phyloP scores from a whole-genome alignment of 1,140 invertebrate genomes.

The Propsilocerus akamusi region DNA sequence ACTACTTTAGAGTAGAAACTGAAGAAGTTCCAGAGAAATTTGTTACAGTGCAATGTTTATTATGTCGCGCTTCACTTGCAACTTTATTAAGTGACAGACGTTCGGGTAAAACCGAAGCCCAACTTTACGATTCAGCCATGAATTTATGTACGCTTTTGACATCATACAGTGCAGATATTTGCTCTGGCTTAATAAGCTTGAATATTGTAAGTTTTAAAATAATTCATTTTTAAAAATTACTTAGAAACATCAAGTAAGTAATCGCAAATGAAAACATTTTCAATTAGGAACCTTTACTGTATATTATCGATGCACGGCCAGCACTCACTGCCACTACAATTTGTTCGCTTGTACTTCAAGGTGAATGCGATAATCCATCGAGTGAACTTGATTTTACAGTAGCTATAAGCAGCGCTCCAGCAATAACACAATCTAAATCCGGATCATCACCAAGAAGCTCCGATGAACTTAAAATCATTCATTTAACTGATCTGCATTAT shows the following conservation, averaged over 20 bases:
- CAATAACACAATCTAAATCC: conserved; percentile 1
- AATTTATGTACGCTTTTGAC: not conserved
- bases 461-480: conserved; percentile 34
- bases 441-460: not conserved
- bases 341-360: conserved; percentile 1
- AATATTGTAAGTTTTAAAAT: not conserved
- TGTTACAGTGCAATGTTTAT: not conserved
- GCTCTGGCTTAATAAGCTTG: not conserved
- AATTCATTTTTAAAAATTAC: not conserved
- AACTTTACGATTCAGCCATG: not conserved
- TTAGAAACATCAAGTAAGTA: no score
- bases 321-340: not conserved
- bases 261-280: no score
- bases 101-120: not conserved
- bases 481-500: conserved; percentile 66
- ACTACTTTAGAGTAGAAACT: not conserved
- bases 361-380: not conserved
- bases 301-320: not conserved
- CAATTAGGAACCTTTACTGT: not conserved
- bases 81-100: not conserved
- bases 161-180: not conserved
- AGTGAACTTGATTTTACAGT: not conserved
- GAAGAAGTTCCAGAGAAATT: not conserved
- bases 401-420: not conserved
- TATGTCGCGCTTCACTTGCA: not conserved